Evolutionary conservation across 2,888 invertebrate species (phyloP).

Genomic region (Plagiodera versicolora): DNA sequence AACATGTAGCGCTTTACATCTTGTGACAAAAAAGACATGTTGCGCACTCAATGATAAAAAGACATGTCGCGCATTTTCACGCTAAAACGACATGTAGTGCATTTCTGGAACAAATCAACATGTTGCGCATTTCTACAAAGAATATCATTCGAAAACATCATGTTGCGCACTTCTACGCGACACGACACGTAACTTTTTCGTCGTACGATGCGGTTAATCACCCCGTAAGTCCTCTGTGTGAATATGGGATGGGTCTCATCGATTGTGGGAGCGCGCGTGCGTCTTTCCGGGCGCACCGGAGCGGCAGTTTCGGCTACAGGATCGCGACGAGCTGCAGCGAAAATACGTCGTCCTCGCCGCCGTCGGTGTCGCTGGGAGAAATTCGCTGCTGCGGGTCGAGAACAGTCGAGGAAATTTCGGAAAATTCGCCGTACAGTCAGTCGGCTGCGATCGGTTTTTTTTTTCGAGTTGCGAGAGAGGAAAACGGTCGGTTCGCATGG

Average conservation of each 20-base stretch:
- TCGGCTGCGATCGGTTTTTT: neutral
- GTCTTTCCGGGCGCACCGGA: conserved; percentile 24
- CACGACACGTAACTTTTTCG: neutral
- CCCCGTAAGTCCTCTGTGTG: conserved; percentile 33
- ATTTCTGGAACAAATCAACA: neutral
- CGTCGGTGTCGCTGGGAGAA: conserved; percentile 14
- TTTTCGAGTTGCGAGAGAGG: conserved; percentile 6
- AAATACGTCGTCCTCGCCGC: neutral
- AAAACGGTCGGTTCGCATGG: conserved; percentile 4
- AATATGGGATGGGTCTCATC: conserved; percentile 53
- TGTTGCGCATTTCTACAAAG: too few relatives aligned
- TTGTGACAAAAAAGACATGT: too few relatives aligned
- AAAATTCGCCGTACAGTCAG: conserved; percentile 17
- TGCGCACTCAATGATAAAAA: neutral
- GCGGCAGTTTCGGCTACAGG: conserved; percentile 36
- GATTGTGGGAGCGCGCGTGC: conserved; percentile 50
- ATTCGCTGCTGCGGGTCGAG: conserved; percentile 18
- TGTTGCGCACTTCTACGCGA: neutral
- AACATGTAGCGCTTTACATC: too few relatives aligned
- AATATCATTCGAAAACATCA: too few relatives aligned
- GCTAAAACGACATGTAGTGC: neutral
- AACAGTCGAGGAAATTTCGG: conserved; percentile 22
- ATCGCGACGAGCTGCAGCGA: conserved; percentile 15
- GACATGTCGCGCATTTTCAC: neutral
- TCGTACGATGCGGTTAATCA: neutral